A percentile compares a stretch with the other conserved stretches of the same genome.
Conservation (phyloP, 2,113 vertebrate genomes). For the Dicentrarchus labrax region DNA sequence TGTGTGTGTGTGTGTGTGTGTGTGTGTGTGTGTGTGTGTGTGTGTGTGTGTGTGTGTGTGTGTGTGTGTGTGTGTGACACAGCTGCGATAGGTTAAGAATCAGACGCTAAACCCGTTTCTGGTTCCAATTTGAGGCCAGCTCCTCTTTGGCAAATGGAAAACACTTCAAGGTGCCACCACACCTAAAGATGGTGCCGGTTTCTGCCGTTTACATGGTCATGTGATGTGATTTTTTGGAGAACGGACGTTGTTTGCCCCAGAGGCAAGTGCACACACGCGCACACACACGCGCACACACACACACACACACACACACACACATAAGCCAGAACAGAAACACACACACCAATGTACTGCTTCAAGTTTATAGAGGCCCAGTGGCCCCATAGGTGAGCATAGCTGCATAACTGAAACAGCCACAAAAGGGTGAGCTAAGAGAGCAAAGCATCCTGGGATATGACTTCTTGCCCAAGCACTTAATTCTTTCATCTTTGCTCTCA, state of each 20-base stretch:
- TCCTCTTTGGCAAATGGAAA: conserved; percentile 77
- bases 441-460: conserved; percentile 73
- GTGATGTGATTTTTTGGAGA: conserved; percentile 56
- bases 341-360: conserved; percentile 8
- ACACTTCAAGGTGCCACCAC: conserved; percentile 76
- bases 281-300: conserved; percentile 35
- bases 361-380: conserved; percentile 70
- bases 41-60: conserved; percentile 11
- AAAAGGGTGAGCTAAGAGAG: conserved; percentile 59
- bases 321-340: conserved; percentile 8
- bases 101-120: conserved; percentile 74
- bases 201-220: conserved; percentile 64
- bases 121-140: conserved; percentile 75
- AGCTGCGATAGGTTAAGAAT: conserved; percentile 78
- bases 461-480: conserved; percentile 59
- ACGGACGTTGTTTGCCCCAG: conserved; percentile 41
- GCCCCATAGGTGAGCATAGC: conserved; percentile 65
- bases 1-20: conserved; percentile 26
- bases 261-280: conserved; percentile 25
- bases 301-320: conserved; percentile 27
- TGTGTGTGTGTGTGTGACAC: conserved; percentile 55
- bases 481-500: conserved; percentile 65
- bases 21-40: conserved; percentile 6
- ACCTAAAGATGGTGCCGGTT: conserved; percentile 59
- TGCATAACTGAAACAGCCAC: conserved; percentile 56